These are phyloP conservation scores for Meles meles DNA, from an alignment of 2,113 vertebrate genomes.

Conservation along the genomic window DNA sequence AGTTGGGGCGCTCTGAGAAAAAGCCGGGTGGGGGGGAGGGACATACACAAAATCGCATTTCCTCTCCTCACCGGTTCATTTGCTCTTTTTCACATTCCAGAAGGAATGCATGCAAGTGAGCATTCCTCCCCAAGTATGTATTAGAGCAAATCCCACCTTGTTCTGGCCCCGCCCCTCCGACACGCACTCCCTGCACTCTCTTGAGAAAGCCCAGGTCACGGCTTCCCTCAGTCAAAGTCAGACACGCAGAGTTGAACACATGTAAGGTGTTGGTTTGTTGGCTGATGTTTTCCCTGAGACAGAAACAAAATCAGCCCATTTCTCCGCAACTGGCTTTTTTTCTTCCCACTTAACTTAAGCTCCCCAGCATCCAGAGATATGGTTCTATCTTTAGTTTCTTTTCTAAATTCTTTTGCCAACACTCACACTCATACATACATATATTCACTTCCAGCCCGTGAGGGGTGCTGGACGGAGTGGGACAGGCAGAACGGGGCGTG, in stretches of 20 bases:
- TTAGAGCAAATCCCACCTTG: fast-evolving
- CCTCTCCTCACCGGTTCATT: neutral
- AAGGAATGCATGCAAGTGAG: too few species aligned
- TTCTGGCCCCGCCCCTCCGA: fast-evolving
- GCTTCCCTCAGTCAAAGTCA: neutral
- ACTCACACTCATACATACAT: neutral
- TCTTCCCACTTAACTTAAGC: neutral
- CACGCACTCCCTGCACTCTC: neutral
- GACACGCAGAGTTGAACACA: fast-evolving
- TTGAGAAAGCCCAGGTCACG: neutral
- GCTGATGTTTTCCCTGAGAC: neutral
- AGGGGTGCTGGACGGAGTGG: fast-evolving
- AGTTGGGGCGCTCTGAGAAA: neutral
- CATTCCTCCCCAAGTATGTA: fast-evolving
- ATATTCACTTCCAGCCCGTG: neutral
- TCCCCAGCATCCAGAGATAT: neutral
- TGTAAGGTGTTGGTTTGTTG: neutral
- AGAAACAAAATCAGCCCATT: neutral
- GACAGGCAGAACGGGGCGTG: neutral
- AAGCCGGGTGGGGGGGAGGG: too few species aligned
- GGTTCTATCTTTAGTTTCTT: neutral
- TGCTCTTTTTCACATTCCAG: neutral
- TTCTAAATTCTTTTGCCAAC: neutral
- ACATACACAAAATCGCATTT: neutral
- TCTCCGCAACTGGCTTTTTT: neutral